phyloP scores from a whole-genome alignment of 1,140 invertebrate genomes.

The Brachystomella parvula region DNA sequence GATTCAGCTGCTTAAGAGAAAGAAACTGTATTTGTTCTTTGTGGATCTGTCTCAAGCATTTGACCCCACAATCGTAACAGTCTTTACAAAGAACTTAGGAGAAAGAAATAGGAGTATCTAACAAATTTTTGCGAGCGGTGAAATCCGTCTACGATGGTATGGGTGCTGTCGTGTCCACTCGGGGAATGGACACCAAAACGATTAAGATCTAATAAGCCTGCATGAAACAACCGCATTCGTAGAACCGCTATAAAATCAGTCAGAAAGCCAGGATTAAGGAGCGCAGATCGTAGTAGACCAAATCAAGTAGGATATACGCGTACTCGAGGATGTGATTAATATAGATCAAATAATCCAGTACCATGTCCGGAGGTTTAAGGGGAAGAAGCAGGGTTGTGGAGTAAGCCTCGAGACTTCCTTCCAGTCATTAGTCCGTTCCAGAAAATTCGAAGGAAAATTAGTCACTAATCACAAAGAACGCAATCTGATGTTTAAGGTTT shows the following conservation, averaged over 20 bases:
- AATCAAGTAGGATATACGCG: constrained; percentile 40
- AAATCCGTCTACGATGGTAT: no score
- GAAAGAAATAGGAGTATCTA: background rate
- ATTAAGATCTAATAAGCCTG: no score
- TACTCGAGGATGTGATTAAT: constrained; percentile 37
- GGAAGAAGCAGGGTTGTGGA: constrained; percentile 39
- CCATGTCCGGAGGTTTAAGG: constrained; percentile 34
- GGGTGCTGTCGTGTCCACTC: constrained; percentile 33
- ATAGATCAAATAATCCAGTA: background rate
- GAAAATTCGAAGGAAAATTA: constrained; percentile 52
- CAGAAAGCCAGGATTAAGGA: background rate
- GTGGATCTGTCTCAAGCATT: background rate
- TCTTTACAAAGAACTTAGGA: background rate
- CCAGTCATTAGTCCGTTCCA: constrained; percentile 38
- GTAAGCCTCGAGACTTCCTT: constrained; percentile 31
- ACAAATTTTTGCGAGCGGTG: background rate
- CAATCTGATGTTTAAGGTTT: constrained; percentile 42
- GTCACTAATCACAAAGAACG: constrained; percentile 53
- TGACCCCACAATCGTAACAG: background rate
- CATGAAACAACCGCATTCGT: constrained; percentile 25
- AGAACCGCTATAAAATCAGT: constrained; percentile 1
- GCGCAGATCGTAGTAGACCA: background rate
- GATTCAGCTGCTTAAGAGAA: no score
- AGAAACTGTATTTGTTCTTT: no score
- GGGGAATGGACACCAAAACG: constrained; percentile 26